These are phyloP conservation scores for Sus cebifrons DNA, from an alignment of 2,797 vertebrate species.

Conservation along the genomic window DNA sequence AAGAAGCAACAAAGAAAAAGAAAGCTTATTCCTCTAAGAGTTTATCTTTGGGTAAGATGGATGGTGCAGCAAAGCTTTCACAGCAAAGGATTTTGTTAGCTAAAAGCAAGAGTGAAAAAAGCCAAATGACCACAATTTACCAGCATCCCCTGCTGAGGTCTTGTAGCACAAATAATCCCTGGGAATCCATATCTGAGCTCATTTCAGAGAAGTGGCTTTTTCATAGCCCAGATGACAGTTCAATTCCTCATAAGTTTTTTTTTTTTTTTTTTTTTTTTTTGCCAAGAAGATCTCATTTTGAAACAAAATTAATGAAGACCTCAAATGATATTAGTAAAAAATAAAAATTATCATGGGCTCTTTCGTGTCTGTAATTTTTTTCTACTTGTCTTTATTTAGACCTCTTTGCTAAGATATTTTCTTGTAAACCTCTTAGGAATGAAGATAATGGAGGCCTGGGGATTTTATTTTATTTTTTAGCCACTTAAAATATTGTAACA, in stretches of 20 bases:
- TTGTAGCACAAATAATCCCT: constrained; percentile 62
- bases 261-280: constrained; percentile 43
- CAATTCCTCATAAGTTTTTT: constrained; percentile 23
- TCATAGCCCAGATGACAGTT: constrained; percentile 66
- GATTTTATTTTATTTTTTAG: constrained; percentile 23
- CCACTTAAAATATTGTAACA: constrained; percentile 9
- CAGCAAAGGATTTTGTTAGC: constrained; percentile 20
- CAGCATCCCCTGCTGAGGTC: constrained; percentile 33
- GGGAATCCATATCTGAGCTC: constrained; percentile 61
- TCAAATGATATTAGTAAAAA: constrained; percentile 40
- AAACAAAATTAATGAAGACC: constrained; percentile 51
- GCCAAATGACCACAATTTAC: background rate
- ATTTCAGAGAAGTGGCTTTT: constrained; percentile 79
- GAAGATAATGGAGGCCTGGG: constrained; percentile 2
- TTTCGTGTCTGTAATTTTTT: constrained; percentile 20
- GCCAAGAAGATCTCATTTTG: constrained; percentile 64
- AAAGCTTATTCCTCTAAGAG: background rate
- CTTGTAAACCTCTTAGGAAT: constrained; percentile 21
- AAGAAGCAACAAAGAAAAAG: constrained; percentile 25
- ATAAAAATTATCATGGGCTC: constrained; percentile 41
- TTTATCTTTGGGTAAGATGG: background rate
- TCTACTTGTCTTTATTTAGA: constrained; percentile 57
- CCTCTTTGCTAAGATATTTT: constrained; percentile 33
- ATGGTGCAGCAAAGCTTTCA: constrained; percentile 17
- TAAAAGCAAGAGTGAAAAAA: background rate